Percentiles rank a stretch among this genome's conserved stretches.
Conservation (phyloP, 2,888 invertebrate species). For the Acleris holmiana region DNA sequence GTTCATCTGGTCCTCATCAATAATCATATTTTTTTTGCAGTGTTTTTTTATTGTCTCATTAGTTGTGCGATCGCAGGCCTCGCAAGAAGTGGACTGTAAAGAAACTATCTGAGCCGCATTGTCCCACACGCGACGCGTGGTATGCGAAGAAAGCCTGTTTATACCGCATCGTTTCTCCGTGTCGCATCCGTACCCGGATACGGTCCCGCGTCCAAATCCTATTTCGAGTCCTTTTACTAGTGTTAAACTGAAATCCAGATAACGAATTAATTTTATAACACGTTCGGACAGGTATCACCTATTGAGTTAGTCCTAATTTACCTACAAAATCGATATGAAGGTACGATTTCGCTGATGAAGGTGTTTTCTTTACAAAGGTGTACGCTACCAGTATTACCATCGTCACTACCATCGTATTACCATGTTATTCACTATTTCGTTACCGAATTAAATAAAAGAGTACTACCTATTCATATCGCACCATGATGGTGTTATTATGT, state of each 20-base stretch:
- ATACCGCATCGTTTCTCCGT: conserved; percentile 39
- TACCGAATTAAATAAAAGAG: too few relatives aligned
- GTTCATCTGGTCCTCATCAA: conserved; percentile 20
- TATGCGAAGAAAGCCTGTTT: conserved; percentile 67
- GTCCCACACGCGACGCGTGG: conserved; percentile 49
- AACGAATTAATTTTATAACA: not conserved
- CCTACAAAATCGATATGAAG: too few relatives aligned
- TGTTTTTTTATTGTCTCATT: conserved; percentile 48
- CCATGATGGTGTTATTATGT: too few relatives aligned
- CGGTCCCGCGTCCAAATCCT: conserved; percentile 4
- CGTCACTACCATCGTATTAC: too few relatives aligned
- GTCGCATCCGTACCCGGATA: conserved; percentile 13
- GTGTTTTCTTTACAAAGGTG: too few relatives aligned
- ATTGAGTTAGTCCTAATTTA: too few relatives aligned
- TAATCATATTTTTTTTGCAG: conserved; percentile 35
- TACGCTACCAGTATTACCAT: too few relatives aligned
- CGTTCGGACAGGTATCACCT: too few relatives aligned
- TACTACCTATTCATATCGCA: too few relatives aligned
- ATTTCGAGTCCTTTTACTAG: not conserved
- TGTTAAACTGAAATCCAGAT: not conserved
- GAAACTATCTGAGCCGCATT: conserved; percentile 49
- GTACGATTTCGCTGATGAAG: too few relatives aligned
- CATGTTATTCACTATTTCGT: too few relatives aligned
- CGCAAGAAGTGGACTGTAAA: conserved; percentile 76
- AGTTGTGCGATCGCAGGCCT: conserved; percentile 58